Evolutionary conservation across 2,113 vertebrate genomes (phyloP), one percentile per base, ranked within the genome.

Genomic region (Desmodus rotundus): DNA sequence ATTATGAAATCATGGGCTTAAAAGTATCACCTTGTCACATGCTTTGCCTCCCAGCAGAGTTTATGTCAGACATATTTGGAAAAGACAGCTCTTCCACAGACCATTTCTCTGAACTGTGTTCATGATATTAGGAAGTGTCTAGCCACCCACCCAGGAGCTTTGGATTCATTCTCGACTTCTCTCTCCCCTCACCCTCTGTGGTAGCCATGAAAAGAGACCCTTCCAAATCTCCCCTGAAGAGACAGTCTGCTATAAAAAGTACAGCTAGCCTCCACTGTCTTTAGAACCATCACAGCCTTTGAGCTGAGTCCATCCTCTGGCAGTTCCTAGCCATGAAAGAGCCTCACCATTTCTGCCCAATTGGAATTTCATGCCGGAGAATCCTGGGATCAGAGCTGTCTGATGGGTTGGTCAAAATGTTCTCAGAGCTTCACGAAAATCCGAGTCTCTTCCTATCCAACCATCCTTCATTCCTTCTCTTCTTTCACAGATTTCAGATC

Each of bases 1-100:
- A 93, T 41, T 33, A 93, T 41, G 56, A 92, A 95, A 92, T 95
- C 76, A 56, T 7, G 54, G 91, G 33, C 54, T 92, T 96, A 38
- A 68, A 82, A 38, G 12, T 92, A 47, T 38, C 36, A 28, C 26
- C 43, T 78, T 82, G 74, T 86, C 54, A 87, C 26, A 38, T 4
- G 3, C 24, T 87, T 41, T 58, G 22, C 50, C n/a, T 89, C 28
- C 74, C 56, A 91, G 38, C 22, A 61, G 52, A 41, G 54, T 87
- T 93, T 82, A 28, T 61, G 73, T 89, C 63, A 95, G 77, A 87
- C 38, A n/a, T 33, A 61, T 81, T 68, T 93, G 61, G 54, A 82
- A 67, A 91, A 93, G 11, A 77, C 12, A 88, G 33, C 13, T 73
- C 6, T 43, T 76, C 24, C 63, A 63, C 9, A 68, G 47, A 52